Base-by-base conservation (phyloP, 2,797 vertebrate species). In the Sebastes flavidus region DNA sequence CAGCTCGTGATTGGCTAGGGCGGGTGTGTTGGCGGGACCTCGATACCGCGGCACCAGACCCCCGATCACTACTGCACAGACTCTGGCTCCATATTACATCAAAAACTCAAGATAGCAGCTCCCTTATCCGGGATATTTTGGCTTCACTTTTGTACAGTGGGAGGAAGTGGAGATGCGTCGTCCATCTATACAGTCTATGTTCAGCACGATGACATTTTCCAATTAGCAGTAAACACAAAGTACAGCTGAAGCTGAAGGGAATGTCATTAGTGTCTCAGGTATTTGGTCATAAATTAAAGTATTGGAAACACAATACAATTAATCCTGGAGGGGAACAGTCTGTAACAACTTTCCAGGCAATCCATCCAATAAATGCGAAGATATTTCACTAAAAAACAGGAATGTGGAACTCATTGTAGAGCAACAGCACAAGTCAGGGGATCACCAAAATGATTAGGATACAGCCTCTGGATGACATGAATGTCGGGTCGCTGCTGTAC, bases 11-110 rank as follows among this genome's bases (percentile, higher is more conserved):
- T 46, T 46, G 42, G 42, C 42, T 46, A 0, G 42, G 38, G 38
- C 1, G 38, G 13, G 38, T 0, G 14, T 46, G 0, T 46, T 0
- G 38, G 38, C 6, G 42, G 14, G 42, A 46, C 42, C 14, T 18
- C 6, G 42, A 46, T 46, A 46, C 14, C 42, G 14, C 14, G 3
- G 14, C 42, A 0, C 14, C 42, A 46, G 42, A 16, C 42, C 42
- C 42, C 14, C 14, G 42, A 46, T 46, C 42, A 46, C 42, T 46
- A 46, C 42, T 46, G 42, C 14, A 7, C 42, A 46, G 42, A 46
- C 42, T 7, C 6, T 46, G 14, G 42, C 42, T 46, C 42, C 42
- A 46, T 18, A 46, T 46, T 16, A 46, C 14, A 46, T 46, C 14
- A 46, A 46, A 18, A 46, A 18, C 42, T 46, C 42, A 46, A 46